Percentiles rank a stretch among this genome's conserved stretches.
phyloP scores from a whole-genome alignment of 2,113 vertebrate genomes.

The Saimiri boliviensis region DNA sequence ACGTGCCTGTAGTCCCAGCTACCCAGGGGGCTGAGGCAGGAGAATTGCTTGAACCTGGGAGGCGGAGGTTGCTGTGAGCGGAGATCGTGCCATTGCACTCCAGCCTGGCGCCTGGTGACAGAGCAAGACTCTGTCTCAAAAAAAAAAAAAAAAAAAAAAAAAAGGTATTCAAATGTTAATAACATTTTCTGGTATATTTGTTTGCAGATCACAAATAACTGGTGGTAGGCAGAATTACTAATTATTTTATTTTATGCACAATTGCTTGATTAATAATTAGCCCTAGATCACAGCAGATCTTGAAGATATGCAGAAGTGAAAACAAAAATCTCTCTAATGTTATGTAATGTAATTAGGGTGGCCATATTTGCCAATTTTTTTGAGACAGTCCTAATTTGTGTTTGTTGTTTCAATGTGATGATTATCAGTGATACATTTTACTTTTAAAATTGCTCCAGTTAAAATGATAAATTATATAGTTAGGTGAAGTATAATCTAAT shows the following conservation, averaged over 20 bases:
- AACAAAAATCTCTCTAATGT: background rate
- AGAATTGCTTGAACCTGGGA: too few species aligned
- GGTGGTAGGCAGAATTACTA: background rate
- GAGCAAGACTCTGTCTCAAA: too few species aligned
- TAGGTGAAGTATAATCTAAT: conserved; percentile 15
- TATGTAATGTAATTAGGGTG: background rate
- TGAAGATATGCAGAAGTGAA: background rate
- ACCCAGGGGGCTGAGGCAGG: too few species aligned
- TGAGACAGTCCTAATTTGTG: conserved; percentile 20
- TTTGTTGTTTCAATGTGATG: conserved; percentile 5
- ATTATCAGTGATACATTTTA: conserved; percentile 6
- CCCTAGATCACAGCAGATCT: background rate
- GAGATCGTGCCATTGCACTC: too few species aligned
- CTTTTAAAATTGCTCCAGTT: conserved; percentile 49
- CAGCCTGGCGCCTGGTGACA: too few species aligned
- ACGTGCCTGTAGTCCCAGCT: too few species aligned
- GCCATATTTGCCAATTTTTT: background rate
- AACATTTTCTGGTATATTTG: background rate
- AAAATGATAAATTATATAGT: conserved; percentile 33
- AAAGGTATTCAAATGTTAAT: background rate
- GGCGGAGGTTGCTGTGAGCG: too few species aligned
- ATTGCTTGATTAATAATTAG: conserved; percentile 26
- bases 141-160: background rate
- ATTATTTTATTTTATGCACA: conserved; percentile 45
- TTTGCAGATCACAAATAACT: conserved; percentile 17